Evolutionary conservation across 1,140 invertebrate species (phyloP), one percentile per base, ranked within the genome.

Genomic region (Heliconius hewitsoni): DNA sequence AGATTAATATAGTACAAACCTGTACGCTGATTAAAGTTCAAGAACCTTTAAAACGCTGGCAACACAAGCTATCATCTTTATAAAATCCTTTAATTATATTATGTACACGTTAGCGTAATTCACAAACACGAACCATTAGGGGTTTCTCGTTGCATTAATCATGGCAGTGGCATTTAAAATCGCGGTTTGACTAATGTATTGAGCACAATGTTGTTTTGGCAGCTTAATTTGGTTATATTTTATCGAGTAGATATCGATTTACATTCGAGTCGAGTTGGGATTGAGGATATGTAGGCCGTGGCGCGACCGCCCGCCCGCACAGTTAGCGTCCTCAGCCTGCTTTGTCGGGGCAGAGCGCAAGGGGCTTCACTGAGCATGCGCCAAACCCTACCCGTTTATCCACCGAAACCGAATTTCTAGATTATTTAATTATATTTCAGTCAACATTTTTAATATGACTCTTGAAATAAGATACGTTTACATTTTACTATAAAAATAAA

Each of bases 231-330:
- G 71, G 70, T 78, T 71, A 55, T 76, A 86, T 86, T 82, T 82
- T 46, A 82, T 81, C 81, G 86, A 85, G 78, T 85, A 79, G 80
- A 57, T 91, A 93, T 93, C 87, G 89, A 91, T 92, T 91, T 85
- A 84, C 82, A 82, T 87, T 85, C 81, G 84, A 87, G 78, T 85
- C 34, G 76, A 79, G 83, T 80, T 78, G 74, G 80, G 74, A 76
- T 78, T 78, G 71, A 39, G 74, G 57, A 74, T 77, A 79, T 81
- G 39, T 79, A 74, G 83, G 82, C 83, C 75, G 77, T 76, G 80
- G 77, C 77, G 76, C 75, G 75, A 79, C 81, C 90, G 88, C 83
- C 91, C 90, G 88, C 78, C 86, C 87, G 86, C 85, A 86, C 82
- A 84, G 83, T 73, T 81, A 81, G 86, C 87, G 86, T 86, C 84